Evolutionary conservation across 2,113 vertebrate genomes (phyloP), one percentile per base, ranked within the genome.

Genomic region (Pseudorectes ferrugineus): DNA sequence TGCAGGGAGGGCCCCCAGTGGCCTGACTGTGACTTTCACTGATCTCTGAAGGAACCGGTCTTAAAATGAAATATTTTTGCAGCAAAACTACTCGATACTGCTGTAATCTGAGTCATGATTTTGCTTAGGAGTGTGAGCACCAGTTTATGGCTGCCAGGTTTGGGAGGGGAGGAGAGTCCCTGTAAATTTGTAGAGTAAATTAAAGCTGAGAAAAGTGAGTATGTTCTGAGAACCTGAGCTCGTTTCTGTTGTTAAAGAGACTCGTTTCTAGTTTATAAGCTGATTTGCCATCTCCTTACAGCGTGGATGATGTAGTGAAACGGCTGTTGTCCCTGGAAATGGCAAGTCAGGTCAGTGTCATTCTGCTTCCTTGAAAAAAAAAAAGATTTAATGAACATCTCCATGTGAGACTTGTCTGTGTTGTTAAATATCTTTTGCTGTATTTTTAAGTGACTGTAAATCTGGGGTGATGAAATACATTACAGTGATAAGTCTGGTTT

Each of bases 281-380:
- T 94, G 23, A 79, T 74, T 58, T 93, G 3, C 70, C 29, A 13
- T 84, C 85, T 97, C 70, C 45, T 88, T 95, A 84, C 94, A 99
- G 99, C 17, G 97, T 98, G 46, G 98, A 99, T 25, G 99, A 99
- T 85, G 49, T 99, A 11, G 98, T 99, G 81, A 99, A 94, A 97
- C 98, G 98, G 75, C 84, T 99, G n/a, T 88, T 99, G 79, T 98
- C 99, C 8, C 86, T 99, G 98, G 99, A 99, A 96, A 98, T 99
- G 95, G 99, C 98, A 22, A 98, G 80, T 92, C 98, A 98, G 96
- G 99, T 99, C 93, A 98, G 98, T 97, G 11, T 28, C 31, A 12
- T 55, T 73, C 59, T 88, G 7, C 25, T 31, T 71, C 51, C 15
- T 13, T 54, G 36, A 31, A 79, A 51, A 62, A 51, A 51, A 5